These are phyloP conservation scores for Agapornis canus DNA, from an alignment of 2,797 vertebrate species.

Conservation along the genomic window DNA sequence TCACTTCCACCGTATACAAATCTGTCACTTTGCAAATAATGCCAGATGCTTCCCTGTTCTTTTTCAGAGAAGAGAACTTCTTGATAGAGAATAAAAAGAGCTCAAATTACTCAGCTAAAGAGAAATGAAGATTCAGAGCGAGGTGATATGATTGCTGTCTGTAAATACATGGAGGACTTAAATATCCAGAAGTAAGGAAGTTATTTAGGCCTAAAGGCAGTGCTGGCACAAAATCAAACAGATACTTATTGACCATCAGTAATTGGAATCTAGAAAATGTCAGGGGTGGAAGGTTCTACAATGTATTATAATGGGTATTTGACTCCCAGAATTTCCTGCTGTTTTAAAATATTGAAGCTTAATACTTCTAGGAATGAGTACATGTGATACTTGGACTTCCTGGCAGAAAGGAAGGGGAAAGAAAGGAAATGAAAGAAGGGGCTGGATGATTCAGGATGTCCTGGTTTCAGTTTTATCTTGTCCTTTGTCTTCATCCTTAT, in stretches of 20 bases:
- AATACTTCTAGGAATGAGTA: not conserved
- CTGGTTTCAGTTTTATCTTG: constrained; percentile 6
- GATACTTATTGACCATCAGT: not conserved
- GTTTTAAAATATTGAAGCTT: not conserved
- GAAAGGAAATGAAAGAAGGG: constrained; percentile 25
- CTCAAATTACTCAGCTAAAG: not conserved
- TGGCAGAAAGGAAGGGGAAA: constrained; percentile 21
- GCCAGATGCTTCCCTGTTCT: not conserved
- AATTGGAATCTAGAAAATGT: not conserved
- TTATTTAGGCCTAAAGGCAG: not conserved
- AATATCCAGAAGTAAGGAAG: not conserved
- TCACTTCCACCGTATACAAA: not conserved
- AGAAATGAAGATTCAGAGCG: not conserved
- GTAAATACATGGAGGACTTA: not conserved
- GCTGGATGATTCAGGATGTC: constrained; percentile 7
- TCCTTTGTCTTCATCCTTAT: constrained; percentile 9
- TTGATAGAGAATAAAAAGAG: not conserved
- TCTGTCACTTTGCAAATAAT: not conserved
- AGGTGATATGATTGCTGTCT: not conserved
- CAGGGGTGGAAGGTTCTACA: not conserved
- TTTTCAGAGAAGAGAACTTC: not conserved
- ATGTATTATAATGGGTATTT: not conserved
- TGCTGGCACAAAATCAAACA: not conserved
- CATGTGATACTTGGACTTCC: not conserved
- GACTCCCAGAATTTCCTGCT: not conserved